These are phyloP conservation scores for Acanthosepion pharaonis DNA, from an alignment of 2,888 invertebrate genomes.

Conservation along the genomic window DNA sequence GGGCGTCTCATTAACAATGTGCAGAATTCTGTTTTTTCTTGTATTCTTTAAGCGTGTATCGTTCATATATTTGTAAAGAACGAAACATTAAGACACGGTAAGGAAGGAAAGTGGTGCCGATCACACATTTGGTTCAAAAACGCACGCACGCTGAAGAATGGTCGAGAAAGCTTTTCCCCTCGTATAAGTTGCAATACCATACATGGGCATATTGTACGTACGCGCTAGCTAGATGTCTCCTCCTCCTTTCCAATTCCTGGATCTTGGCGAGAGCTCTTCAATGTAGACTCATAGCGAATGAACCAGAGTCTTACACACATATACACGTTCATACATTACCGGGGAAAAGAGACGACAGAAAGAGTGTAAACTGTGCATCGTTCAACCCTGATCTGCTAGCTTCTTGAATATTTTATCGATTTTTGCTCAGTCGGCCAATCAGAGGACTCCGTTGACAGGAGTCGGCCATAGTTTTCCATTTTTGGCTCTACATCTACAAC, in stretches of 20 bases:
- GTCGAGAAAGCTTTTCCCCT: not conserved
- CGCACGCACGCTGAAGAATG: not conserved
- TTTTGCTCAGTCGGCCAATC: constrained; percentile 21
- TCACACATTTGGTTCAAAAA: not conserved
- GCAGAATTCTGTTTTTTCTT: not conserved
- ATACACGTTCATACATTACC: not conserved
- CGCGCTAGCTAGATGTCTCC: not conserved
- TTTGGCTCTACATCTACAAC: constrained; percentile 15
- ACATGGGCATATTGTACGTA: constrained; percentile 33
- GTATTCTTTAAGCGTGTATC: not conserved
- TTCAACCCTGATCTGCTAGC: not conserved
- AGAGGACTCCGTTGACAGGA: not conserved
- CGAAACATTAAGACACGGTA: not conserved
- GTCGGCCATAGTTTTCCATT: constrained; percentile 42
- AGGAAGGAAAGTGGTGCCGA: not conserved
- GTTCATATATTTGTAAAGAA: not conserved
- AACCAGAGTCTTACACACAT: not conserved
- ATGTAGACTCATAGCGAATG: constrained; percentile 17
- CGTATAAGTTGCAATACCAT: not conserved
- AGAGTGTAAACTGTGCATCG: not conserved
- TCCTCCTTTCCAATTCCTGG: not conserved
- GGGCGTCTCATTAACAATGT: not conserved
- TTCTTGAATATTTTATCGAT: not conserved
- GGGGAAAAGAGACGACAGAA: not conserved
- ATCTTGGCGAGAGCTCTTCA: not conserved